Evolutionary conservation across 2,113 vertebrate species (phyloP).

Genomic region (Zapornia atra): DNA sequence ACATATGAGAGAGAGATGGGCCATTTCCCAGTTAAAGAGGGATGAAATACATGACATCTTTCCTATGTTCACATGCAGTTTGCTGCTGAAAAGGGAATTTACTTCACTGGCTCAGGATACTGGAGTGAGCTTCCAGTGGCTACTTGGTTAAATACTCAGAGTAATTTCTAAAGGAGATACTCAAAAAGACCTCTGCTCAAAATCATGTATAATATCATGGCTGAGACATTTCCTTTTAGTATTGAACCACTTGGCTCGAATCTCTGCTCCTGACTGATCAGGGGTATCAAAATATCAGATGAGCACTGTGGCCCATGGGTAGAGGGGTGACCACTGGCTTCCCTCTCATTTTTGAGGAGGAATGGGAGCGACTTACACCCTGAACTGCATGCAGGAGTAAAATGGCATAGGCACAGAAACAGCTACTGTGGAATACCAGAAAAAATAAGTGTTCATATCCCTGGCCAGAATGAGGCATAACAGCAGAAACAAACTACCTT

Average conservation of each 20-base stretch:
- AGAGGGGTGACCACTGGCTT: background rate
- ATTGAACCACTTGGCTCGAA: background rate
- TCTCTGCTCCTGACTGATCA: background rate
- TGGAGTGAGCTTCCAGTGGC: background rate
- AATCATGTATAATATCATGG: rapidly evolving
- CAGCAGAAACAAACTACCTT: background rate
- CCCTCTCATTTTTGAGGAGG: background rate
- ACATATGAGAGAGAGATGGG: background rate
- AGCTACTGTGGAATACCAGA: background rate
- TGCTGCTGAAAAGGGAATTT: background rate
- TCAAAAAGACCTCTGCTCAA: background rate
- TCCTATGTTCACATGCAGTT: background rate
- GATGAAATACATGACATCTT: background rate
- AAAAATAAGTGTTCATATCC: background rate
- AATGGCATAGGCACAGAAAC: background rate
- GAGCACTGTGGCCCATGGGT: background rate
- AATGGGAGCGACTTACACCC: background rate
- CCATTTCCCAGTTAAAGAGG: background rate
- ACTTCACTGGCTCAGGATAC: background rate
- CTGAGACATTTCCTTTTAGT: background rate
- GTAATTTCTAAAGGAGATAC: background rate
- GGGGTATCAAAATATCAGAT: background rate
- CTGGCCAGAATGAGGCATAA: background rate
- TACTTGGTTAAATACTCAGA: background rate
- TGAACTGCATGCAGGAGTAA: background rate